Base-by-base conservation (phyloP, 2,888 invertebrate genomes). In the Melolontha melolontha region DNA sequence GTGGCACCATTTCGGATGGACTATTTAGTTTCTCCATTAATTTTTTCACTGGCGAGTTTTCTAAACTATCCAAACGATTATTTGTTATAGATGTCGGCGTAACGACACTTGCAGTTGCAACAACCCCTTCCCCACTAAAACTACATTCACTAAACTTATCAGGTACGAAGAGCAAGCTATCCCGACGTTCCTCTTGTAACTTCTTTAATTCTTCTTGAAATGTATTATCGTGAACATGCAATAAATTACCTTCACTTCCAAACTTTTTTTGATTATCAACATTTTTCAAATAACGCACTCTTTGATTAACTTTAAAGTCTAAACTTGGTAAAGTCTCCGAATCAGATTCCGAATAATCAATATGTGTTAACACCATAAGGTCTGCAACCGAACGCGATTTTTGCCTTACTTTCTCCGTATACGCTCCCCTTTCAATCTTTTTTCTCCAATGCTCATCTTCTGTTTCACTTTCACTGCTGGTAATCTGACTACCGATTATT, bases 381-480 rank as follows among this genome's bases (percentile, higher is more conserved):
- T 90, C 90, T 7, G 90, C 88, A 0, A 90, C 89, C 55, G 89
- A 90, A 77, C 87, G 87, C 0, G 90, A 90, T 78, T 90, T 90
- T 72, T 88, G 86, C 70, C 87, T 85, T 0, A 90, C 89, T 79
- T 89, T 88, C 75, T 89, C 89, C 0, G 88, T 85, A 68, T 87
- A 86, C 50, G 85, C 87, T 0, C 87, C 87, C 27, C 86, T 81
- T 78, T 89, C 89, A 34, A 89, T 86, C 71, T 87, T 84, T 50
- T 84, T 85, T 47, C 86, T 83, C 88, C 89, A 89, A 68, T 86
- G 87, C 74, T 89, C 89, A 71, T 89, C 89, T 78, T 89, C 89
- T 0, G 88, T 88, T 76, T 89, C 89, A 40, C 88, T 88, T 42
- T 85, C 87, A 4, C 87, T 87, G 71, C 85, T 83, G 10, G 78